Percentiles rank a stretch among this genome's conserved stretches.
Conservation (phyloP, 1,140 invertebrate genomes). For the Meloidogyne exigua region DNA sequence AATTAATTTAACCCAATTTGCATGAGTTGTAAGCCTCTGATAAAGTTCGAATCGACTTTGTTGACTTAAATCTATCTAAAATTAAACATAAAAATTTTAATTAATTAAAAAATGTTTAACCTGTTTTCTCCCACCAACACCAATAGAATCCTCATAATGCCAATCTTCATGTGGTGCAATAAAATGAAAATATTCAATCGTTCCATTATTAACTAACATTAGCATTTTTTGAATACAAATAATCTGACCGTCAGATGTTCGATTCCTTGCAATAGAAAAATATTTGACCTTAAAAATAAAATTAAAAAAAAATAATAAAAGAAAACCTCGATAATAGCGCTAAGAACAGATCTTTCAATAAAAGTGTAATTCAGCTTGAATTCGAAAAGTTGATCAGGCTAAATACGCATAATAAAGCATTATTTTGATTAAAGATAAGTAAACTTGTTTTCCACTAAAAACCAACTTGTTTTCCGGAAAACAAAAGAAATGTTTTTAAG, state of each 20-base stretch:
- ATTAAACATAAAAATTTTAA: not conserved
- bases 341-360: constrained; percentile 22
- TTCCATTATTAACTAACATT: constrained; percentile 36
- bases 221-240: constrained; percentile 27
- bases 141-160: constrained; percentile 17
- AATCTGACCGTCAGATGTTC: constrained; percentile 15
- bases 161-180: constrained; percentile 39
- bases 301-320: not conserved
- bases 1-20: constrained; percentile 1
- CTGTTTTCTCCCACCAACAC: constrained; percentile 14
- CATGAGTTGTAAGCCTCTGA: constrained; percentile 21
- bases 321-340: constrained; percentile 26
- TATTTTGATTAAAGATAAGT: too few species aligned
- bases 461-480: not conserved
- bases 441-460: too few species aligned
- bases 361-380: constrained; percentile 12
- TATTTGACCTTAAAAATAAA: constrained; percentile 26
- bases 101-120: not conserved
- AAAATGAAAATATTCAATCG: constrained; percentile 35
- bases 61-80: constrained; percentile 33
- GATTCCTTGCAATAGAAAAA: constrained; percentile 5
- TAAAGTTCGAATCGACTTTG: constrained; percentile 34
- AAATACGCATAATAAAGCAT: too few species aligned
- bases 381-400: not conserved
- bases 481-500: too few species aligned